Evolutionary conservation across 2,113 vertebrate genomes (phyloP).

Genomic region (Scomber scombrus): DNA sequence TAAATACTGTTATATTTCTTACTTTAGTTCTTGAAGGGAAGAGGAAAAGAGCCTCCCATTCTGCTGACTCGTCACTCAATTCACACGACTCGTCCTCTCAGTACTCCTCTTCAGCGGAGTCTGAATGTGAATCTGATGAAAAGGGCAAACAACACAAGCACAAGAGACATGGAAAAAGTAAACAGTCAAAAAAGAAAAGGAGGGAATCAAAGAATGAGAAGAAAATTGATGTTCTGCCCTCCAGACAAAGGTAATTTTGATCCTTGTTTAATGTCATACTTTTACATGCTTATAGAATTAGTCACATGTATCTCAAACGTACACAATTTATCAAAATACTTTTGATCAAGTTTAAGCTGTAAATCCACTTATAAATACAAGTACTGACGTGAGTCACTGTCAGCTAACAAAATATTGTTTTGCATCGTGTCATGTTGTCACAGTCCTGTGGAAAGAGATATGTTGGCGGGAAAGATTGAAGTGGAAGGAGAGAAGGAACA

Average conservation of each 20-base stretch:
- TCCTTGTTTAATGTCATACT: background rate
- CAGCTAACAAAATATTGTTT: slow-evolving; percentile 20
- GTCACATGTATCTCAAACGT: background rate
- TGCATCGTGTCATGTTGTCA: slow-evolving; percentile 31
- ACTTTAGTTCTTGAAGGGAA: slow-evolving; percentile 89
- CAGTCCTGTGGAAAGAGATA: slow-evolving; percentile 84
- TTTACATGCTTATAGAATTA: background rate
- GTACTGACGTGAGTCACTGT: background rate
- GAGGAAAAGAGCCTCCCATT: slow-evolving; percentile 87
- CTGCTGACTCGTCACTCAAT: slow-evolving; percentile 86
- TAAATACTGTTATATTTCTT: slow-evolving; percentile 2
- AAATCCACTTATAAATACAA: background rate
- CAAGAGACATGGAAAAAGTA: slow-evolving; percentile 87
- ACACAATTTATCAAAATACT: background rate
- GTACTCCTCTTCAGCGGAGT: slow-evolving; percentile 86
- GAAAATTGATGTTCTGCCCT: background rate
- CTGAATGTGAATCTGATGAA: slow-evolving; percentile 86
- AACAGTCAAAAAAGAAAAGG: slow-evolving; percentile 86
- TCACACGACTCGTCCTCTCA: slow-evolving; percentile 82
- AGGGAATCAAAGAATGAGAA: slow-evolving; percentile 84
- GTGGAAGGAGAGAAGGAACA: slow-evolving; percentile 84
- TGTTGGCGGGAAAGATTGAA: slow-evolving; percentile 83
- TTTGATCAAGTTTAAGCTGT: background rate
- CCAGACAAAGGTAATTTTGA: slow-evolving; percentile 52
- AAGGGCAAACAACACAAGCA: slow-evolving; percentile 84